Percentiles rank a stretch among this genome's conserved stretches.
These are phyloP conservation scores for Myripristis murdjan DNA, from an alignment of 2,797 vertebrate species.

Conservation along the genomic window DNA sequence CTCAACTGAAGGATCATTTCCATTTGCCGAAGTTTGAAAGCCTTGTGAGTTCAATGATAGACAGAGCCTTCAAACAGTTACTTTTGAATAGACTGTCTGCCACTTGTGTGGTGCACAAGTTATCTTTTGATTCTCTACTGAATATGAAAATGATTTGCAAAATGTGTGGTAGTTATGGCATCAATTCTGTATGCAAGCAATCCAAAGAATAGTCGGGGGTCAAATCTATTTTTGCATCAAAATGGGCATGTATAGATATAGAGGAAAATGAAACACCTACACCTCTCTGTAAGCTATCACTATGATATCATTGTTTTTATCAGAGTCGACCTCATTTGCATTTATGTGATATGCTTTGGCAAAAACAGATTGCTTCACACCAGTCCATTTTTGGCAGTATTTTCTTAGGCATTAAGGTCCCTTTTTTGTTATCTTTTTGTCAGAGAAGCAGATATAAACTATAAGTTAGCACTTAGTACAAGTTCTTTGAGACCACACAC, in stretches of 20 bases:
- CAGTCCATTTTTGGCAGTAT: too few relatives aligned
- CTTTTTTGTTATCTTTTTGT: too few relatives aligned
- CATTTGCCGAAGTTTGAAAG: conserved; percentile 47
- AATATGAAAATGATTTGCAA: conserved; percentile 1
- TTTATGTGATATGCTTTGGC: too few relatives aligned
- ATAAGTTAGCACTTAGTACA: too few relatives aligned
- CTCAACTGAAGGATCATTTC: conserved; percentile 42
- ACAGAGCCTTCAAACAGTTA: conserved; percentile 21
- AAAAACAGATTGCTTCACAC: too few relatives aligned
- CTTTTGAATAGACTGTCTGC: conserved; percentile 6
- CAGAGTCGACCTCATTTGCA: too few relatives aligned
- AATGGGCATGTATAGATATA: background rate
- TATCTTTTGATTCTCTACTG: conserved; percentile 32
- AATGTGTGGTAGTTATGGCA: conserved; percentile 5
- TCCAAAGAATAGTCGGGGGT: background rate
- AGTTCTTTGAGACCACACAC: too few relatives aligned
- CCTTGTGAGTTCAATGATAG: conserved; percentile 50
- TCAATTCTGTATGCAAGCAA: conserved; percentile 19
- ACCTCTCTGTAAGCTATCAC: too few relatives aligned
- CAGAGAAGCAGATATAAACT: too few relatives aligned
- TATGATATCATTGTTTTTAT: too few relatives aligned
- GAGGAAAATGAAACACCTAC: too few relatives aligned
- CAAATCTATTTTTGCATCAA: background rate
- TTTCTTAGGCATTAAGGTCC: too few relatives aligned
- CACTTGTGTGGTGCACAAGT: conserved; percentile 15